These are phyloP conservation scores for Drosophila navojoa DNA, from an alignment of 1,140 invertebrate genomes.

Conservation along the genomic window DNA sequence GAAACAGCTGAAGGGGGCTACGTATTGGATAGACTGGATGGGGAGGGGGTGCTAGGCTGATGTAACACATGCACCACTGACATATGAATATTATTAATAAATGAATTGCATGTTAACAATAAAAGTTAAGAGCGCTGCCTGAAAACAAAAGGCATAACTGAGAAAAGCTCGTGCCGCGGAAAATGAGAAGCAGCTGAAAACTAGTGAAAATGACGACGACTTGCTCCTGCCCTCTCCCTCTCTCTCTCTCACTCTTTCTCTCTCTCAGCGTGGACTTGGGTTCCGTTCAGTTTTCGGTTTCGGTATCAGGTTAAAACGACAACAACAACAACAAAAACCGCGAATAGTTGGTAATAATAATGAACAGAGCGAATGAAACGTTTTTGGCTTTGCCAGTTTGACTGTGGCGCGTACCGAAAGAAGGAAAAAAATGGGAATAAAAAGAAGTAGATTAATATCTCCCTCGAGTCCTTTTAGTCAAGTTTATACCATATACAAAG, in stretches of 20 bases:
- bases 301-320: conserved; percentile 70
- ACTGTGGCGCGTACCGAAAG: conserved; percentile 35
- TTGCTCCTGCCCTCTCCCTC: conserved; percentile 1
- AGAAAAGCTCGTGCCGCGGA: conserved; percentile 48
- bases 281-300: conserved; percentile 74
- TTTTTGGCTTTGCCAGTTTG: conserved; percentile 57
- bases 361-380: conserved; percentile 69
- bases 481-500: conserved; percentile 61
- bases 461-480: conserved; percentile 80
- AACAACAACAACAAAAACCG: conserved; percentile 44
- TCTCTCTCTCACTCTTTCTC: conserved; percentile 2
- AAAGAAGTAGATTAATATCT: conserved; percentile 78
- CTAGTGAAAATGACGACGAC: conserved; percentile 57
- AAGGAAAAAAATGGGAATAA: background rate
- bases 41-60: background rate
- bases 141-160: conserved; percentile 48
- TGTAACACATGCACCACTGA: conserved; percentile 54
- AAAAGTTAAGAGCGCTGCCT: conserved; percentile 65
- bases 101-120: conserved; percentile 82
- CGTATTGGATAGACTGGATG: background rate
- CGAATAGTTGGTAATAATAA: conserved; percentile 81
- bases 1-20: background rate
- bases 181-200: conserved; percentile 76
- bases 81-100: conserved; percentile 80
- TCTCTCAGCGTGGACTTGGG: conserved; percentile 25